phyloP scores from a whole-genome alignment of 2,888 invertebrate species.

The Drosophila paranaensis region DNA sequence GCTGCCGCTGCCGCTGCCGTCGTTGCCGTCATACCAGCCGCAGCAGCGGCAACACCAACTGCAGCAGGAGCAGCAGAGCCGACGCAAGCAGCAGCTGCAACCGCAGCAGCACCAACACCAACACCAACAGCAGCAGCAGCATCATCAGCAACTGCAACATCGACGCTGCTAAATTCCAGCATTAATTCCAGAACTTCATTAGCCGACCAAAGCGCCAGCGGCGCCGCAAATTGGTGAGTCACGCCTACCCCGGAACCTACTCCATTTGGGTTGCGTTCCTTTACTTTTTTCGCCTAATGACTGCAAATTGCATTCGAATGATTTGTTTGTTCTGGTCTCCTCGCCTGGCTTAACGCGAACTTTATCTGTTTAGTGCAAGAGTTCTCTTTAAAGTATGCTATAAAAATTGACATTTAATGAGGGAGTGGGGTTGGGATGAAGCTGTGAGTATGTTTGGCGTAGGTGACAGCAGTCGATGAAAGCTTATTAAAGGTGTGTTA shows the following conservation, averaged over 20 bases:
- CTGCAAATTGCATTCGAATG: constrained; percentile 57
- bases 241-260: constrained; percentile 2
- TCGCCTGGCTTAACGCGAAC: neutral
- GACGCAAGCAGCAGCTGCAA: constrained; percentile 38
- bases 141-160: constrained; percentile 45
- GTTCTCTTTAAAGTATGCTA: constrained; percentile 30
- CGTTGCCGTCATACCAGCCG: constrained; percentile 31
- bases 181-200: constrained; percentile 81
- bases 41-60: constrained; percentile 38
- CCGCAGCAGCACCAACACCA: constrained; percentile 40
- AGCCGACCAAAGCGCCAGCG: constrained; percentile 60
- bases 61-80: constrained; percentile 29
- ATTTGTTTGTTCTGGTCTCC: constrained; percentile 38
- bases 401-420: neutral
- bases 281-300: constrained; percentile 45
- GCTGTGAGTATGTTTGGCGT: neutral
- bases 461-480: neutral
- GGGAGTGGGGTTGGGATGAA: neutral
- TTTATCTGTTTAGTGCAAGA: neutral
- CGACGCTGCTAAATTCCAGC: constrained; percentile 68
- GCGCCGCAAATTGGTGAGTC: constrained; percentile 53
- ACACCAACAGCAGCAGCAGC: constrained; percentile 40
- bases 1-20: constrained; percentile 20
- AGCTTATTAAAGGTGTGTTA: neutral
- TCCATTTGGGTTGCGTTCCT: constrained; percentile 4